A percentile compares a stretch with the other conserved stretches of the same genome.
Conservation (phyloP, 2,797 vertebrate species). For the Tapirus indicus region DNA sequence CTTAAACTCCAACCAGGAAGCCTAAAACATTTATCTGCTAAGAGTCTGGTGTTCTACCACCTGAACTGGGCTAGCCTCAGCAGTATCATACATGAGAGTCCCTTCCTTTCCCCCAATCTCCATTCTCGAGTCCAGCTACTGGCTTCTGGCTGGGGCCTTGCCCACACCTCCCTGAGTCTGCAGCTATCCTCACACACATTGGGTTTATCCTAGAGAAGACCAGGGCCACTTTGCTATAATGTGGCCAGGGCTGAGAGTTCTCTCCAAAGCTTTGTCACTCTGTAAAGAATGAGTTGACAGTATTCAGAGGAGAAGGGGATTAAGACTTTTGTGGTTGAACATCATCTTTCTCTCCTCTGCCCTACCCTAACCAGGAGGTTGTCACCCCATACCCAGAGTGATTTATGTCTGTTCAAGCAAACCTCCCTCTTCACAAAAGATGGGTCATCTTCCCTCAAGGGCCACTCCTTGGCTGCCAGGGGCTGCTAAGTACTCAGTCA, state of each 20-base stretch:
- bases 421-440: background rate
- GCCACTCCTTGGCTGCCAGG: background rate
- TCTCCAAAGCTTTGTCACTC: background rate
- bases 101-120: background rate
- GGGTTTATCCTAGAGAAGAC: background rate
- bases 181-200: background rate
- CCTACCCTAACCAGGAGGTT: background rate
- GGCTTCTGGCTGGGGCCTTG: background rate
- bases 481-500: background rate
- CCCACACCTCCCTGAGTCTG: background rate
- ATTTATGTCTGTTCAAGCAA: conserved; percentile 8
- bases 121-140: background rate
- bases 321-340: background rate
- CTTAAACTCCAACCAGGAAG: conserved; percentile 14
- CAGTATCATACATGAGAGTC: background rate
- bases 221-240: background rate
- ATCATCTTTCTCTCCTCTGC: background rate
- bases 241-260: background rate
- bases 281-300: background rate
- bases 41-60: background rate
- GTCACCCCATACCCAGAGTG: background rate
- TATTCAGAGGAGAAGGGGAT: background rate
- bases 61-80: background rate
- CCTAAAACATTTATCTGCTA: background rate
- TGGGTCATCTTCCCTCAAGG: background rate